Evolutionary conservation across 2,113 vertebrate species (phyloP).

Genomic region (Lepus americanus): DNA sequence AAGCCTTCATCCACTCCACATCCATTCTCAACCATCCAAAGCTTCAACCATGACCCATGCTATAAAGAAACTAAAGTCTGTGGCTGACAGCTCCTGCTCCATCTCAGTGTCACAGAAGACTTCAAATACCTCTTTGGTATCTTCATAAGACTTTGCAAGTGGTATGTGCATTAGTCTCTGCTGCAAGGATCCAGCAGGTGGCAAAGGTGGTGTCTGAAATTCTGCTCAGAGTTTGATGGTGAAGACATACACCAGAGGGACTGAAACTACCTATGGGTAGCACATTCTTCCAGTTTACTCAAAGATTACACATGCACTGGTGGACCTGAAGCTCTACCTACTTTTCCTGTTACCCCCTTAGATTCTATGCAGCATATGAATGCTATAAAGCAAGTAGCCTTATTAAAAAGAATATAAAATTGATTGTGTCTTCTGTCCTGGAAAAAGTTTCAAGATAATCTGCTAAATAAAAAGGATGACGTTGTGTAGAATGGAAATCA

Average conservation of each 20-base stretch:
- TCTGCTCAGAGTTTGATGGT: neutral
- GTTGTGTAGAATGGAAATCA: neutral
- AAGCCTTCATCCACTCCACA: neutral
- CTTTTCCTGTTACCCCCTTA: neutral
- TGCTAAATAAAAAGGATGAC: neutral
- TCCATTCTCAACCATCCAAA: neutral
- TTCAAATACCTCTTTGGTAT: neutral
- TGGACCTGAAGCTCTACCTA: neutral
- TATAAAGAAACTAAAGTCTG: neutral
- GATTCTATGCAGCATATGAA: neutral
- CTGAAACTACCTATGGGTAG: neutral
- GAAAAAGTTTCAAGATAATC: neutral
- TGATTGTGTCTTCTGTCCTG: neutral
- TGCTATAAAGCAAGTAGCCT: neutral
- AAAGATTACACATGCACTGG: neutral
- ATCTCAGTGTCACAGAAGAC: neutral
- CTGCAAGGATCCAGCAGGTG: neutral
- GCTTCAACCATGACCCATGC: neutral
- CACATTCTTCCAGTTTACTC: neutral
- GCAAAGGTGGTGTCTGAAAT: neutral
- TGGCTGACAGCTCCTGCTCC: neutral
- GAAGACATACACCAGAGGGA: neutral
- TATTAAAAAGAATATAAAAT: neutral
- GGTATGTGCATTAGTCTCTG: neutral
- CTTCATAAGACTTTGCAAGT: neutral